Percentiles rank a stretch among this genome's conserved stretches.
Evolutionary conservation across 1,140 invertebrate genomes (phyloP).

Genomic region (Bombus haemorrhoidalis): DNA sequence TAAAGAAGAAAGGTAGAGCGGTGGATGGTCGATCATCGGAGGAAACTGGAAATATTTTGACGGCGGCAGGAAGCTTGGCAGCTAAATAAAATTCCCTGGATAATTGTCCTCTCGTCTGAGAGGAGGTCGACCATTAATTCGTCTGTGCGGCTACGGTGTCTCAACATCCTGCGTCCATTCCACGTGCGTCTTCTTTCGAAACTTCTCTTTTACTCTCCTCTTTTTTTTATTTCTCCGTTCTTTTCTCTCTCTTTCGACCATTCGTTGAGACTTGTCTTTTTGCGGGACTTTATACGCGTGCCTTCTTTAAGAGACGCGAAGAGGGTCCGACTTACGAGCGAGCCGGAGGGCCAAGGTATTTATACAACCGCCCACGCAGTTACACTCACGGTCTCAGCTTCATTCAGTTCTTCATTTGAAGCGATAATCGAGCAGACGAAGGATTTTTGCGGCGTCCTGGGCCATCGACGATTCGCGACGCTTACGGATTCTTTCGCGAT

Average conservation of each 20-base stretch:
- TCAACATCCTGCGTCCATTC: conserved; percentile 31
- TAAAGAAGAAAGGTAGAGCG: neutral
- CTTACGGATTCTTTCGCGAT: neutral
- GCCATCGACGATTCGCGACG: conserved; percentile 14
- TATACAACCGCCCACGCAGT: conserved; percentile 67
- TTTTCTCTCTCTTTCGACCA: neutral
- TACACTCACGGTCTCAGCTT: conserved; percentile 30
- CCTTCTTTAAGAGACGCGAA: conserved; percentile 40
- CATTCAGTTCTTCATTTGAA: conserved; percentile 47
- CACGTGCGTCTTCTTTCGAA: conserved; percentile 49
- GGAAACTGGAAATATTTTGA: conserved; percentile 68
- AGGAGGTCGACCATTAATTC: conserved; percentile 60
- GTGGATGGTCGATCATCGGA: conserved; percentile 59
- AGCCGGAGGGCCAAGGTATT: conserved; percentile 55
- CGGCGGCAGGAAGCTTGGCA: conserved; percentile 30
- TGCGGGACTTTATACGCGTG: conserved; percentile 57
- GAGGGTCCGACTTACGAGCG: conserved; percentile 55
- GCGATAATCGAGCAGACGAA: conserved; percentile 41
- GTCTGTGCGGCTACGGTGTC: conserved; percentile 53
- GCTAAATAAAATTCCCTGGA: conserved; percentile 64
- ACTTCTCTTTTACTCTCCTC: neutral
- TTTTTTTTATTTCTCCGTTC: neutral
- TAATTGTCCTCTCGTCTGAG: conserved; percentile 60
- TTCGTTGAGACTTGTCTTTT: conserved; percentile 49
- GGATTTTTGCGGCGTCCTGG: neutral